phyloP scores from a whole-genome alignment of 2,888 invertebrate genomes.

The Polydrusus pterygomalis region DNA sequence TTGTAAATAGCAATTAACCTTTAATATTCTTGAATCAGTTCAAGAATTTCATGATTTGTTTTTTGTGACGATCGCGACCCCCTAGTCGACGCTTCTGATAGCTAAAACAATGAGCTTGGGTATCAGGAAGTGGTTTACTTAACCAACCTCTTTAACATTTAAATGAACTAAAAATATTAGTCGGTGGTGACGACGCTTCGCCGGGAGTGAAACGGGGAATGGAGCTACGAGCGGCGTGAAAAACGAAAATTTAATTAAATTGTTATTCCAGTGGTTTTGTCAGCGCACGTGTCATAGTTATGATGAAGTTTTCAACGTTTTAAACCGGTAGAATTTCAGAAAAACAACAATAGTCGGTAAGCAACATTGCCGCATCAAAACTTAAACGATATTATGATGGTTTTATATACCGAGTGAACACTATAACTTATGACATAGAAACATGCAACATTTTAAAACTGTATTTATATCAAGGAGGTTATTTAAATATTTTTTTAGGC shows the following conservation, averaged over 20 bases:
- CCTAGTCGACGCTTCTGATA: neutral
- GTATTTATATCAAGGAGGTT: too few species aligned
- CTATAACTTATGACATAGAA: too few species aligned
- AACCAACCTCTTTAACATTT: constrained; percentile 50
- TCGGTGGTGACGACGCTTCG: constrained; percentile 13
- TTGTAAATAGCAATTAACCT: too few species aligned
- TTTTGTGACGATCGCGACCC: neutral
- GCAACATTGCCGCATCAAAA: too few species aligned
- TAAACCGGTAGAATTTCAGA: too few species aligned
- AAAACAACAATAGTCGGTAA: too few species aligned
- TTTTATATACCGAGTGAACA: too few species aligned
- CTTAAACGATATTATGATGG: too few species aligned
- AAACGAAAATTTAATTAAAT: constrained; percentile 43
- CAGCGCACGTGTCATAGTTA: constrained; percentile 4
- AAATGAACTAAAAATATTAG: constrained; percentile 52
- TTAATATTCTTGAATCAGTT: too few species aligned
- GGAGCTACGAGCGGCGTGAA: constrained; percentile 23
- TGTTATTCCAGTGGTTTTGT: constrained; percentile 25
- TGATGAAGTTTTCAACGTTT: neutral
- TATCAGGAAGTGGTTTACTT: constrained; percentile 43
- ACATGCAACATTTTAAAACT: too few species aligned
- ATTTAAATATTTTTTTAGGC: too few species aligned
- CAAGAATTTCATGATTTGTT: too few species aligned
- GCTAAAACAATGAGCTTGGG: constrained; percentile 19
- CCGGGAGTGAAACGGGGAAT: constrained; percentile 5